Conservation (phyloP, 2,113 vertebrate species). For the Gymnorhina tibicen region DNA sequence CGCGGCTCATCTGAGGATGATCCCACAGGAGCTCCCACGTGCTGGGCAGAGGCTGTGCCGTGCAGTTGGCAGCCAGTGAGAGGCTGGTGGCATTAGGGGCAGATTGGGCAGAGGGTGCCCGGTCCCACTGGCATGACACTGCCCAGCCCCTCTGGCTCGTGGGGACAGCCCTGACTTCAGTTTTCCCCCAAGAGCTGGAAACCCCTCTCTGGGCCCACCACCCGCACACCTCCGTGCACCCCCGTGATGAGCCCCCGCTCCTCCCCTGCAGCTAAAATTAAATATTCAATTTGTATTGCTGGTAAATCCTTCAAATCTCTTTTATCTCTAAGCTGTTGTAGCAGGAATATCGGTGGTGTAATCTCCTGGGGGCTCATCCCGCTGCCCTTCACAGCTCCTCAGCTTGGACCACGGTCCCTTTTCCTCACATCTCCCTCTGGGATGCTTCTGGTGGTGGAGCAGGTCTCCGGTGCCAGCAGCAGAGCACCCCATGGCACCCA, state of each 20-base stretch:
- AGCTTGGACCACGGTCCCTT: fast-evolving
- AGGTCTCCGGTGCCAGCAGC: fast-evolving
- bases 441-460: neutral
- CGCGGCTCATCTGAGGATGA: fast-evolving
- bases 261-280: slow-evolving; percentile 41
- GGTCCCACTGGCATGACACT: neutral
- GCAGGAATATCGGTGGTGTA: neutral
- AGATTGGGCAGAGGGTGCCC: neutral
- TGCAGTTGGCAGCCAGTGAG: fast-evolving
- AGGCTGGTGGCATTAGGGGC: neutral
- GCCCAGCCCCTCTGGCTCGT: fast-evolving
- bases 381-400: neutral
- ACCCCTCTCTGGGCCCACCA: fast-evolving
- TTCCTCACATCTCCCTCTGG: neutral
- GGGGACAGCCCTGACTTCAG: neutral
- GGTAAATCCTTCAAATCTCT: slow-evolving; percentile 57
- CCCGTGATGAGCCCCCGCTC: neutral
- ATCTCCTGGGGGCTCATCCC: neutral
- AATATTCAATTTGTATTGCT: slow-evolving; percentile 48
- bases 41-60: neutral
- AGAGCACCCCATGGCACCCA: neutral
- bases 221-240: neutral
- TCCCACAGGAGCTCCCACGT: neutral
- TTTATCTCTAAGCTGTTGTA: slow-evolving; percentile 42
- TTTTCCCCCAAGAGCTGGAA: neutral